Evolutionary conservation across 2,888 invertebrate genomes (phyloP), one percentile per base, ranked within the genome.

Genomic region (Aleiodes leptofemur): DNA sequence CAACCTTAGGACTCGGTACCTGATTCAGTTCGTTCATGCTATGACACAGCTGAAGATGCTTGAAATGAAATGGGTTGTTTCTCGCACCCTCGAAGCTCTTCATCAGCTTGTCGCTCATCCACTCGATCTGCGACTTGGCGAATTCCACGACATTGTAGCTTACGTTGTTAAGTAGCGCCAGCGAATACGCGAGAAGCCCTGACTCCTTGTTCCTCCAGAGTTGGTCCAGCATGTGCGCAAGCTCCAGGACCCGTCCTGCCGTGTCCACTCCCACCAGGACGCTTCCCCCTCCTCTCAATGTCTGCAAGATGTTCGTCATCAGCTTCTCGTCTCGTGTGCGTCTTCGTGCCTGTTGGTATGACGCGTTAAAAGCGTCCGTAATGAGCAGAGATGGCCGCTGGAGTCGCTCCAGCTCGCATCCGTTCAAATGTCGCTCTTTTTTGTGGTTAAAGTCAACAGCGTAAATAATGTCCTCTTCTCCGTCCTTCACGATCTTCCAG

Each of bases 81-180:
- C 97, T 92, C 0, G 96, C 96, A 0, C 96, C 96, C 88, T 97
- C 97, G 87, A 97, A 97, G 71, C 95, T 95, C 77, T 97, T 94
- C 92, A 98, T 97, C 56, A 99, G 91, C 87, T 98, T 99, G 86
- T 99, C 99, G 87, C 98, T 98, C 99, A 99, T 99, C 99, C 99
- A 99, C 90, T 99, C 99, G 81, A 99, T 98, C 92, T 96, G 98
- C 0, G 98, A 98, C 89, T 99, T 99, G 1, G 99, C 99, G 90
- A 99, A 99, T 90, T 99, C 99, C 1, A 99, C 96, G 0, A 99
- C 99, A 87, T 99, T 99, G 86, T 98, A 99, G 87, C 98, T 97
- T 76, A 99, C 98, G 87, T 99, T 98, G 83, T 97, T 99, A 1
- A 99, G 91, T 73, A 99, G 91, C 0, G 98, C 97, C 69, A 99